These are phyloP conservation scores for Crocuta crocuta DNA, from an alignment of 2,113 vertebrate genomes.

Conservation along the genomic window DNA sequence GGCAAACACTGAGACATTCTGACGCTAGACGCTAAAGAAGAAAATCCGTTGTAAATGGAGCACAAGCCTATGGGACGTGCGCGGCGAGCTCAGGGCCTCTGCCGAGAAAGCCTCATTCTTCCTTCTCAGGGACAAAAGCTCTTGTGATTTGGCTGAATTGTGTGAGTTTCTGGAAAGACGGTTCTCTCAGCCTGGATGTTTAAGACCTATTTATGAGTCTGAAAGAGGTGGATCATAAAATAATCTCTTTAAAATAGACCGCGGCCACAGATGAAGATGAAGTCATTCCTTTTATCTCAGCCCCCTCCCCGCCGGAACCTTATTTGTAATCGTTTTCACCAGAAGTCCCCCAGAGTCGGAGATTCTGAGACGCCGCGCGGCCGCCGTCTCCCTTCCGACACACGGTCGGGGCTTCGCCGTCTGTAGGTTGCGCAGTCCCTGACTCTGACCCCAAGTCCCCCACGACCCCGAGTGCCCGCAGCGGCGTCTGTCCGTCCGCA, in stretches of 20 bases:
- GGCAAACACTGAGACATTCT: neutral
- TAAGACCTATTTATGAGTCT: neutral
- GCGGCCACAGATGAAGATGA: neutral
- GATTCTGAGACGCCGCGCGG: neutral
- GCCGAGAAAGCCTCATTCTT: neutral
- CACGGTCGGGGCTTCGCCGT: fast-evolving
- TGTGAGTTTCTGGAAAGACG: neutral
- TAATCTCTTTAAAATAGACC: neutral
- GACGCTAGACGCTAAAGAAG: neutral
- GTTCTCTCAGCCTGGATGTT: neutral
- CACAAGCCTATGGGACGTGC: too few species aligned
- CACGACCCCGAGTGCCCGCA: fast-evolving
- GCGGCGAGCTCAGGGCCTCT: neutral
- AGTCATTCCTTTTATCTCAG: too few species aligned
- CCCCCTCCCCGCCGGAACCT: too few species aligned
- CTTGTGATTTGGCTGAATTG: neutral
- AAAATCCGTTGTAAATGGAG: neutral
- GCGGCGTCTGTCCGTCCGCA: too few species aligned
- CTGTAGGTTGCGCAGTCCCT: fast-evolving
- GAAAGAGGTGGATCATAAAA: neutral
- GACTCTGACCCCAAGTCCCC: neutral
- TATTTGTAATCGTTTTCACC: neutral
- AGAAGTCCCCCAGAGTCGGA: neutral
- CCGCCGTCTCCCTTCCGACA: neutral
- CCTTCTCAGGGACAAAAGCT: neutral